These are phyloP conservation scores for Hystrix brachyura DNA, from an alignment of 2,113 vertebrate genomes.

Conservation along the genomic window DNA sequence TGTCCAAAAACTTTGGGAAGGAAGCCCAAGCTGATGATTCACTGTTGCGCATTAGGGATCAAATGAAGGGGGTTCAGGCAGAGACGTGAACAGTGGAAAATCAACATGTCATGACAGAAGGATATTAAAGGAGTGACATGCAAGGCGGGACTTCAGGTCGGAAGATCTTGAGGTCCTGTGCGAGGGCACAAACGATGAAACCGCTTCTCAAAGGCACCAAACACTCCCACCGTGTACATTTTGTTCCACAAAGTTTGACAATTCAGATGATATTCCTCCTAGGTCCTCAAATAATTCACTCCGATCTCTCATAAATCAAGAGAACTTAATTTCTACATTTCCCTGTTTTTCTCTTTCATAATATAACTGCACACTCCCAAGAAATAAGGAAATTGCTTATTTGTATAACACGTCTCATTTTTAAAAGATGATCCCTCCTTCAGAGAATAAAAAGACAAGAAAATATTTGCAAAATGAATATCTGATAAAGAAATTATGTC, in stretches of 20 bases:
- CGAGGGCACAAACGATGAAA: background rate
- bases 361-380: background rate
- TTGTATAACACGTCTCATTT: background rate
- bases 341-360: constrained; percentile 52
- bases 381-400: constrained; percentile 44
- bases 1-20: background rate
- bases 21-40: background rate
- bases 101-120: background rate
- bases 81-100: background rate
- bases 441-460: constrained; percentile 10
- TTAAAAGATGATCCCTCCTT: background rate
- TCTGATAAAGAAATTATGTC: background rate
- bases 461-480: background rate
- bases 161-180: background rate
- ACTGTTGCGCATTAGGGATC: background rate
- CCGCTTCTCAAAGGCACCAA: background rate
- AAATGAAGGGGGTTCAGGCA: background rate
- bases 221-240: background rate
- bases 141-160: background rate
- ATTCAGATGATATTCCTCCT: background rate
- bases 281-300: background rate
- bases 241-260: background rate
- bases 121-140: background rate
- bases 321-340: constrained; percentile 57
- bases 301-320: background rate